Percentiles rank a stretch among this genome's conserved stretches.
Conservation (phyloP, 2,113 vertebrate genomes). For the Taxidea taxus region DNA sequence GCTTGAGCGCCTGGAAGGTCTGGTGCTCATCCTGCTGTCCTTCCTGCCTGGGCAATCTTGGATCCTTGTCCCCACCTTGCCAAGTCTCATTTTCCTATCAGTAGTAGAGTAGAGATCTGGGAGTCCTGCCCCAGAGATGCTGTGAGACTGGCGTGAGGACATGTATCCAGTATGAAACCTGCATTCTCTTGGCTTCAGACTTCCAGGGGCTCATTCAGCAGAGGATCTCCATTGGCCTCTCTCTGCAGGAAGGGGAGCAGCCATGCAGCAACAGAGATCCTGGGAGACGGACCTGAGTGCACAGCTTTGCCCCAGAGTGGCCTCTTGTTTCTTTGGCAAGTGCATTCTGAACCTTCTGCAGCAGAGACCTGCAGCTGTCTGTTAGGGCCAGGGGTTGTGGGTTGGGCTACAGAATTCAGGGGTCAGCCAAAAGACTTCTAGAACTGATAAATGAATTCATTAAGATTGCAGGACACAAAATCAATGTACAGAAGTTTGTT, state of each 20-base stretch:
- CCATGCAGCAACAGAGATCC: background rate
- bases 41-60: background rate
- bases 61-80: background rate
- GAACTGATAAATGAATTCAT: background rate
- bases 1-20: accelerated
- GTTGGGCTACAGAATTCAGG: background rate
- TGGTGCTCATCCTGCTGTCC: background rate
- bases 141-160: background rate
- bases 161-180: background rate
- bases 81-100: background rate
- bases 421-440: background rate
- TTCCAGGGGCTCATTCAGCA: background rate
- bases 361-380: background rate
- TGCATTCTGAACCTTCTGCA: background rate
- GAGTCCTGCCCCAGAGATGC: background rate
- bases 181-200: background rate
- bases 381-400: background rate
- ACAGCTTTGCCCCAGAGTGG: background rate
- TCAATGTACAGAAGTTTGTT: background rate
- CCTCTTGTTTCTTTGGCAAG: background rate
- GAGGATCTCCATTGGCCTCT: background rate
- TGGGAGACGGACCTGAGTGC: background rate
- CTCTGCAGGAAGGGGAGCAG: background rate
- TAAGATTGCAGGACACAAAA: background rate
- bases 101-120: background rate